Base-by-base conservation (phyloP, 2,888 invertebrate genomes). In the Acanthosoma haemorrhoidale region DNA sequence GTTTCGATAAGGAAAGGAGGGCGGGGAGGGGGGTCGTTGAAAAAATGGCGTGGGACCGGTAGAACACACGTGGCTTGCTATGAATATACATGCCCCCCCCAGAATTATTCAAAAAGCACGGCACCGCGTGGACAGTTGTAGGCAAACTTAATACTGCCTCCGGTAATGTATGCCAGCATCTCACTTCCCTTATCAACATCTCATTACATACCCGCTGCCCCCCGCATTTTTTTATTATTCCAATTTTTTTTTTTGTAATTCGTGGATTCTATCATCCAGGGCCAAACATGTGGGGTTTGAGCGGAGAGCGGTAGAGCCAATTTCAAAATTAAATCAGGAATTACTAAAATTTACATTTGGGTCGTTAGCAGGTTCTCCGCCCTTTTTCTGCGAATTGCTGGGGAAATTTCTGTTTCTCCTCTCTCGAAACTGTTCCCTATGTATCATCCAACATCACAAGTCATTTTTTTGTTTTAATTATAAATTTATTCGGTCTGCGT, bases 71-170 rank as follows among this genome's bases (percentile, higher is more conserved):
- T 36, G 67, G 57, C 38, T 5, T 4, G 0, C 41, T 21, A 64
- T 64, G 64, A 64, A 64, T 64, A 64, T 64, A 67, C 67, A 67
- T 67, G 36, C n/a, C 16, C 34, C 25, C 18, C 9, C 32, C 5
- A 32, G n/a, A 57, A 67, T 67, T 67, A 67, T 67, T 67, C 67
- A 67, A 67, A 67, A 67, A 67, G 51, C 43, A 43, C n/a, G n/a
- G 31, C 51, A 36, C 31, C 31, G 41, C 32, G 57, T 57, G 67
- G 67, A 67, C 67, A 67, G 67, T 67, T 67, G 67, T 67, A 57
- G 67, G 67, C 67, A 57, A 67, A 67, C 51, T 67, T 67, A 67
- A 67, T 67, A 67, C 67, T 32, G 34, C 29, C 32, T 18, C 18
- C 43, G 32, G 41, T 43, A 67, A 67, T 67, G 43, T 67, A 67